Evolutionary conservation across 1,140 invertebrate genomes (phyloP), one percentile per base, ranked within the genome.

Genomic region (Drosophila seguyi): DNA sequence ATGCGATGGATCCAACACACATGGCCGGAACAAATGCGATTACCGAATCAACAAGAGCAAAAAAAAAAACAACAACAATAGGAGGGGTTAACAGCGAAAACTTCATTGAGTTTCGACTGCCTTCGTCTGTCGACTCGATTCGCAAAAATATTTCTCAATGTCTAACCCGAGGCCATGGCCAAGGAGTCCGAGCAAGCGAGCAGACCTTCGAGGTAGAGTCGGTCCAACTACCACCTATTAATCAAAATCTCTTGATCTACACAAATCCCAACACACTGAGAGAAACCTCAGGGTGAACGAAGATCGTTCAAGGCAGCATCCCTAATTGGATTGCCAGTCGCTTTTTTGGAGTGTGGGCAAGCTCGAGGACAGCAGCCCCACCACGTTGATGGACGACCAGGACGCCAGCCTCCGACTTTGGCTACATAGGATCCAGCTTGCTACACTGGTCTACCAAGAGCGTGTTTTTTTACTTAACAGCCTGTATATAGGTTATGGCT

Each of bases 231-330:
- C 85, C 78, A 90, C 58, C 85, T 90, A 90, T 90, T 90, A 90
- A 90, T 90, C 85, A 90, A 90, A 90, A 90, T 90, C 85, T 90
- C 85, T 85, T 90, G 85, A 90, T 90, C 85, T 90, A 66, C 74
- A 71, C 78, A 69, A 79, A 85, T 67, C 69, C 60, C 22, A 90
- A 56, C 85, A 66, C 85, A 90, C 85, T 90, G 85, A 50, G 48
- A 90, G 63, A 88, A 88, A 79, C 22, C 18, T 6, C 10, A n/a
- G 13, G 11, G 0, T 18, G 22, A 36, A 36, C 10, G 22, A 10
- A 16, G 29, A 34, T 36, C n/a, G 14, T 18, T 18, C 45, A 27
- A 52, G 22, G 8, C 29, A 39, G n/a, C 7, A 41, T 13, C 38
- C 38, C 41, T 74, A 86, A 85, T 78, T 85, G 82, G 62, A 56